Evolutionary conservation across 2,888 invertebrate species (phyloP).

Genomic region (Rotaria socialis): DNA sequence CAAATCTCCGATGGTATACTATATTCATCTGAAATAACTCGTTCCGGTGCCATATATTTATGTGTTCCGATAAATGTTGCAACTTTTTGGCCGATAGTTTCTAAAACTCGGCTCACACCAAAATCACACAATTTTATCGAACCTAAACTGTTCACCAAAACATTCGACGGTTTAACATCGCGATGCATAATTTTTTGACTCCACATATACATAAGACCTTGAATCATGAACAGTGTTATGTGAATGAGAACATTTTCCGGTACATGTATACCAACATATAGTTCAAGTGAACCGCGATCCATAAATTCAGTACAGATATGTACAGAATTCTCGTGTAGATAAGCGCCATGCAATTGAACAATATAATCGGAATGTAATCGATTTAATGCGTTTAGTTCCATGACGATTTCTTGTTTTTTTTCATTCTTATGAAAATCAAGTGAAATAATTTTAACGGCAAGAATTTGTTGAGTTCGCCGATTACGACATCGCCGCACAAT

Average conservation of each 20-base stretch:
- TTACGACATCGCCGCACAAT: conserved; percentile 10
- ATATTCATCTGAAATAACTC: background rate
- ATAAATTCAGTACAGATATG: conserved; percentile 28
- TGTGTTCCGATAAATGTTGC: conserved; percentile 31
- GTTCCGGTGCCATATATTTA: conserved; percentile 36
- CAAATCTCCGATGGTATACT: conserved; percentile 8
- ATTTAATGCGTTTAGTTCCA: background rate
- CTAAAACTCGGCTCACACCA: conserved; percentile 12
- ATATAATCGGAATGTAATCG: background rate
- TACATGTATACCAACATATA: conserved; percentile 9
- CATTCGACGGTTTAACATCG: conserved; percentile 18
- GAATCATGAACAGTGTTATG: background rate
- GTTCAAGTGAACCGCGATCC: conserved; percentile 13
- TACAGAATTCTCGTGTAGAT: conserved; percentile 2
- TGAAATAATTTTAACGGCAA: conserved; percentile 30
- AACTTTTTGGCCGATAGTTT: background rate
- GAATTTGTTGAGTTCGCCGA: background rate
- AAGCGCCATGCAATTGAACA: conserved; percentile 26
- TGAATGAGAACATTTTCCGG: conserved; percentile 23
- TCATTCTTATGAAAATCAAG: conserved; percentile 6
- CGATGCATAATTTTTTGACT: background rate
- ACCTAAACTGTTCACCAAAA: background rate
- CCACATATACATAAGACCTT: conserved; percentile 30
- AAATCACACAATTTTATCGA: conserved; percentile 33
- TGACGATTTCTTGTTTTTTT: conserved; percentile 34